A percentile compares a stretch with the other conserved stretches of the same genome.
These are phyloP conservation scores for Parasteatoda tepidariorum DNA, from an alignment of 1,140 invertebrate species.

Conservation along the genomic window DNA sequence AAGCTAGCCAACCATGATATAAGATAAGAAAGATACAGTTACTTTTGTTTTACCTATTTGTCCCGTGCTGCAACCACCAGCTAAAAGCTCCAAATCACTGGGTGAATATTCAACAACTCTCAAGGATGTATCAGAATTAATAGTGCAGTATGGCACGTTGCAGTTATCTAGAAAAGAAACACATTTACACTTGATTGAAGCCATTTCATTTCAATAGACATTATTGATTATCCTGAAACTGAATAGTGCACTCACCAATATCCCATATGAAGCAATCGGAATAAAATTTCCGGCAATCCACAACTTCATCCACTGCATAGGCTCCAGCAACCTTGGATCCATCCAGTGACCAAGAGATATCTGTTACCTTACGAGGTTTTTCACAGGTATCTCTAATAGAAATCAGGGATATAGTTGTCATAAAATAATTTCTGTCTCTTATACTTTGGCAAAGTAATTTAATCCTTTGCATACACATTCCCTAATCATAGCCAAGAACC, in stretches of 20 bases:
- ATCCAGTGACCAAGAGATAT: slow-evolving; percentile 42
- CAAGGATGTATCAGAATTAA: slow-evolving; percentile 73
- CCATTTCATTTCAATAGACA: background rate
- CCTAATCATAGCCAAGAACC: no score
- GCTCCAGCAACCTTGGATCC: slow-evolving; percentile 30
- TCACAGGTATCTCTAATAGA: slow-evolving; percentile 33
- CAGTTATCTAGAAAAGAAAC: slow-evolving; percentile 33
- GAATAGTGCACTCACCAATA: background rate
- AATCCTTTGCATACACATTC: no score
- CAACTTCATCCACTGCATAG: background rate
- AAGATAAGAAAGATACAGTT: no score
- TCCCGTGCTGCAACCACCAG: slow-evolving; percentile 89
- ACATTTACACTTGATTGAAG: background rate
- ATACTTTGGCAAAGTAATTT: no score
- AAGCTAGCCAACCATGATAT: no score
- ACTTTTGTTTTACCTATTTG: slow-evolving; percentile 74
- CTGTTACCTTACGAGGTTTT: slow-evolving; percentile 4
- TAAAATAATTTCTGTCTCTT: no score
- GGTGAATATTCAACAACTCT: slow-evolving; percentile 92
- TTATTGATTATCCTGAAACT: background rate
- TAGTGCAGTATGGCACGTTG: slow-evolving; percentile 13
- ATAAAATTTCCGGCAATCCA: background rate
- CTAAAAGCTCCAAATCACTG: slow-evolving; percentile 86
- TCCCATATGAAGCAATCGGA: slow-evolving; percentile 40
- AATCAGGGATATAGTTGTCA: no score